These are phyloP conservation scores for Mustela erminea DNA, from an alignment of 2,797 vertebrate species.

Conservation along the genomic window DNA sequence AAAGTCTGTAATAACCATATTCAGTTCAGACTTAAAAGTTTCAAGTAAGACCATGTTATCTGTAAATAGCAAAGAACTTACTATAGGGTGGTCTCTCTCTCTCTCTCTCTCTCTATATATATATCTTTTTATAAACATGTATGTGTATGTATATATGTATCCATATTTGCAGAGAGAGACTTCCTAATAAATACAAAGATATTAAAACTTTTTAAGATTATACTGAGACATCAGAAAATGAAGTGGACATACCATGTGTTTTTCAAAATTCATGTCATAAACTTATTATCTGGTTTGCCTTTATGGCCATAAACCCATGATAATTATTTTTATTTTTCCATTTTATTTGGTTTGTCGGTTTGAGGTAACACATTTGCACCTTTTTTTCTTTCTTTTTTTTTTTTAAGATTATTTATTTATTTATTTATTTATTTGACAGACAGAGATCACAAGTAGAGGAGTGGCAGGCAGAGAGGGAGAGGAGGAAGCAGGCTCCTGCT, in stretches of 20 bases:
- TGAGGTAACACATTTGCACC: background rate
- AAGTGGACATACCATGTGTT: background rate
- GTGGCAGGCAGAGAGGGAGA: no score
- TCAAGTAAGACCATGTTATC: background rate
- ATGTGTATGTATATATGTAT: background rate
- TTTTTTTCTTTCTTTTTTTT: background rate
- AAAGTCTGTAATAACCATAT: slow-evolving; percentile 50
- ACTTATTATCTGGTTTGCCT: background rate
- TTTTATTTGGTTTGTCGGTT: background rate
- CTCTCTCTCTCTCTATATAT: no score
- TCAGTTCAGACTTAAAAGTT: slow-evolving; percentile 44
- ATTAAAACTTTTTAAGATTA: background rate
- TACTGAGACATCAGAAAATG: background rate
- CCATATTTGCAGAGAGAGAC: background rate
- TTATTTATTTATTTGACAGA: no score
- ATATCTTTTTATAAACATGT: background rate
- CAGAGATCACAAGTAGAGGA: no score
- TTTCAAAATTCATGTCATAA: background rate
- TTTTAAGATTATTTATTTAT: no score
- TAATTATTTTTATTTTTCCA: background rate
- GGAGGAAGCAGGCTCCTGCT: no score
- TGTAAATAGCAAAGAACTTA: background rate
- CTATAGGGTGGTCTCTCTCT: no score
- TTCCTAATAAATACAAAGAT: background rate
- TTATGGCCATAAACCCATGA: background rate